Evolutionary conservation across 2,113 vertebrate species (phyloP), one percentile per base, ranked within the genome.

Genomic region (Alethe castanea): DNA sequence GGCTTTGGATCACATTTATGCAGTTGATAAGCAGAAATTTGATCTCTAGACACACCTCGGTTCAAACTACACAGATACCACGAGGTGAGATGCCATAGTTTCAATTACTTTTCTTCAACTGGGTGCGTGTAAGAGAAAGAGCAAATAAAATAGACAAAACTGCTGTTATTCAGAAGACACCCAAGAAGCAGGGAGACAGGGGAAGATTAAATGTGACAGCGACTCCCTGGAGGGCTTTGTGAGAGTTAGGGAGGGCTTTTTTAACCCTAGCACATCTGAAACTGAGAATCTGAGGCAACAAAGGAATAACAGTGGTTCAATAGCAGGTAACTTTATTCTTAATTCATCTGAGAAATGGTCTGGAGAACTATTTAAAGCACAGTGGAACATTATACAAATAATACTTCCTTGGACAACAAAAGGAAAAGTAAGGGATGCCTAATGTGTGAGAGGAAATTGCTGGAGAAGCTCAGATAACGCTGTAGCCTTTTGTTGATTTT

Each of bases 61-160:
- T 50, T 92, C 66, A 91, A 89, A 73, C 70, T 7, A n/a, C 38
- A 72, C 52, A 47, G 52, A 60, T 22, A 28, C 31, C 2, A 11
- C 50, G 33, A 83, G 65, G 93, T 85, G 78, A 86, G 79, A 91
- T 73, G 59, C 73, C 33, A n/a, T 19, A 18, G 78, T 73, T 96
- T 93, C 81, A 80, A 94, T 92, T 92, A 78, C 76, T 94, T 87
- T 80, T 50, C 88, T 96, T 88, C 88, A 93, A 90, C 31, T 71
- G 36, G 74, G 62, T 17, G 10, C 25, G 28, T 81, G 57, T 57
- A 62, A 76, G 54, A 77, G 50, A 66, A 74, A 42, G 35, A 86
- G 53, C 82, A 92, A 90, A 92, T 71, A 92, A 94, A 92, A 52
- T 45, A 81, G 80, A 69, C 50, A 64, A 71, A 86, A 69, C 26